Conservation (phyloP, 1,140 invertebrate genomes). For the Chironomus striatipennis region DNA sequence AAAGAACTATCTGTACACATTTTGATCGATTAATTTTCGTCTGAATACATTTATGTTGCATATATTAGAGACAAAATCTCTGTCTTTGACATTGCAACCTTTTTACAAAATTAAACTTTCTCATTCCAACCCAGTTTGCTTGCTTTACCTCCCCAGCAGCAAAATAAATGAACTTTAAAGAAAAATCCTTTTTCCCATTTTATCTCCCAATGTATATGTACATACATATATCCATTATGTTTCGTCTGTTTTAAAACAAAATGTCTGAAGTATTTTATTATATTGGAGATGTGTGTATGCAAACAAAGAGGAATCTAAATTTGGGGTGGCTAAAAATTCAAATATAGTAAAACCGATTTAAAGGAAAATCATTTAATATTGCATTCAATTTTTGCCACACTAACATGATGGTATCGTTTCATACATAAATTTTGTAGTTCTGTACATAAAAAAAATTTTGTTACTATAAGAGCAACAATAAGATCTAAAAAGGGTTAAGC, state of each 20-base stretch:
- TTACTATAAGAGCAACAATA: no score
- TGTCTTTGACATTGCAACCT: slow-evolving; percentile 6
- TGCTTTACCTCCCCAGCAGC: no score
- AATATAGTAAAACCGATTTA: background rate
- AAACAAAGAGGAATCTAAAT: background rate
- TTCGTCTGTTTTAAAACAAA: background rate
- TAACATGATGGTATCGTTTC: background rate
- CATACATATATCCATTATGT: background rate
- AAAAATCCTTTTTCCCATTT: background rate
- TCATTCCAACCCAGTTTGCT: background rate
- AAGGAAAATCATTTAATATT: background rate
- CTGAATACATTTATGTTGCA: background rate
- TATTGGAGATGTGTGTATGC: no score
- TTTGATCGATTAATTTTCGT: slow-evolving; percentile 14
- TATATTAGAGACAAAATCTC: background rate
- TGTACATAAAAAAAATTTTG: no score
- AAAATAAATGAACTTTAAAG: no score
- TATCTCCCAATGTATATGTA: background rate
- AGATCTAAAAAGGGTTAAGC: no score
- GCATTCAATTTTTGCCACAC: background rate
- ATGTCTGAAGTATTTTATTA: background rate
- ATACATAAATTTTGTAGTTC: no score
- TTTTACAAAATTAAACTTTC: background rate
- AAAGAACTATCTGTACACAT: background rate
- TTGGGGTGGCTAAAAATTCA: background rate